phyloP scores from a whole-genome alignment of 2,888 invertebrate species.

The Diarsia dahlii region DNA sequence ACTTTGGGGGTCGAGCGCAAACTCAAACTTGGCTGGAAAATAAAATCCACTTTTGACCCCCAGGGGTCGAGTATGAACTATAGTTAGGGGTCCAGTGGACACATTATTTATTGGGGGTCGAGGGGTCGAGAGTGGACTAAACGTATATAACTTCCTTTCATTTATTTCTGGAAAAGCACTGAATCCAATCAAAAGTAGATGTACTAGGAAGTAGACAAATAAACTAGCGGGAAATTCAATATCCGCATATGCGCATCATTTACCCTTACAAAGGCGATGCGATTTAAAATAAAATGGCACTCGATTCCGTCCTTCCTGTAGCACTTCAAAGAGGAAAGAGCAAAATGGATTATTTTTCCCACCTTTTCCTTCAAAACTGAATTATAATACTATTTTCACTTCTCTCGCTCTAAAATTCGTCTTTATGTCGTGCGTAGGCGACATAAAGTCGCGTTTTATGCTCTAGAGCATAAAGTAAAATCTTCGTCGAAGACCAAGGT shows the following conservation, averaged over 20 bases:
- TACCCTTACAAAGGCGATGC: not conserved
- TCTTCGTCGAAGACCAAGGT: no score
- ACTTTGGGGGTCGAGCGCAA: no score
- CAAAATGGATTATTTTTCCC: not conserved
- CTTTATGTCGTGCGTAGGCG: no score
- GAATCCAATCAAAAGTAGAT: not conserved
- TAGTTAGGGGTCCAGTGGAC: no score
- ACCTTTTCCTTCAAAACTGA: constrained; percentile 3
- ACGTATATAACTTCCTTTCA: not conserved
- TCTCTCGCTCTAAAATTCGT: no score
- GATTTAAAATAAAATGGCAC: constrained; percentile 16
- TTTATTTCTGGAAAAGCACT: not conserved
- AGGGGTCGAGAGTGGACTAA: no score
- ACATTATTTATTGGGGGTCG: no score
- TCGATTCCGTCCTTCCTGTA: not conserved
- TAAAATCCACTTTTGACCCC: no score
- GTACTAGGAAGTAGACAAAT: not conserved
- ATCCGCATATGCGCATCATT: not conserved
- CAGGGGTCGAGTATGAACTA: no score
- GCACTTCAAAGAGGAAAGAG: constrained; percentile 2
- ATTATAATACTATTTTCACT: constrained; percentile 8
- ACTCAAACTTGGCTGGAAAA: no score
- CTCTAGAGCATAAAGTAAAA: no score
- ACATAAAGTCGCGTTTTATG: no score
- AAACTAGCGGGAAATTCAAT: not conserved